phyloP scores from a whole-genome alignment of 2,113 vertebrate genomes.

The Barnardius zonarius region DNA sequence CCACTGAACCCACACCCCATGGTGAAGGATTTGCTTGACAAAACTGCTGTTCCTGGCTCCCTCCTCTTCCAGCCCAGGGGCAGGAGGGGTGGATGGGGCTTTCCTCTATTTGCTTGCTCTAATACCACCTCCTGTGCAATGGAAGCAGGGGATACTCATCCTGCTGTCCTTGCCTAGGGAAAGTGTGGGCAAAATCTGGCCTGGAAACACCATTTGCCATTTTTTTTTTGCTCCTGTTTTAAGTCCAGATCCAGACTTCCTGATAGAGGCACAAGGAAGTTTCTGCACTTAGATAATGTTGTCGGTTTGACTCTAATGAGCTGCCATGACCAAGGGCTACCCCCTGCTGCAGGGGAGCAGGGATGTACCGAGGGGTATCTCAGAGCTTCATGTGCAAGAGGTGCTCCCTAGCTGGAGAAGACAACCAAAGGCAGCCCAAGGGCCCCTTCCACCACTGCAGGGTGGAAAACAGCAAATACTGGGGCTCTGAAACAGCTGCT shows the following conservation, averaged over 20 bases:
- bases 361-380: fast-evolving
- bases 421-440: background rate
- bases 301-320: background rate
- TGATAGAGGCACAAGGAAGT: background rate
- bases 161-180: background rate
- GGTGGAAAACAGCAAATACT: background rate
- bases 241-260: background rate
- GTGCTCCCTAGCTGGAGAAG: background rate
- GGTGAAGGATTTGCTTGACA: background rate
- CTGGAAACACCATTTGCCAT: background rate
- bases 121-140: background rate
- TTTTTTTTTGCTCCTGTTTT: background rate
- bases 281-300: background rate
- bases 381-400: background rate
- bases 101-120: background rate
- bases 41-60: background rate
- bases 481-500: background rate
- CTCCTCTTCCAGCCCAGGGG: background rate
- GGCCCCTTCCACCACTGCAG: background rate
- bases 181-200: background rate
- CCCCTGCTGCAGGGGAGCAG: background rate
- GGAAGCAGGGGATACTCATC: background rate
- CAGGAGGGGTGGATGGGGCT: background rate
- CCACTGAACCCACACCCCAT: too few species aligned
- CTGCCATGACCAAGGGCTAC: background rate